Conservation (phyloP, 1,140 invertebrate species). For the Holcopasites calliopsidis region DNA sequence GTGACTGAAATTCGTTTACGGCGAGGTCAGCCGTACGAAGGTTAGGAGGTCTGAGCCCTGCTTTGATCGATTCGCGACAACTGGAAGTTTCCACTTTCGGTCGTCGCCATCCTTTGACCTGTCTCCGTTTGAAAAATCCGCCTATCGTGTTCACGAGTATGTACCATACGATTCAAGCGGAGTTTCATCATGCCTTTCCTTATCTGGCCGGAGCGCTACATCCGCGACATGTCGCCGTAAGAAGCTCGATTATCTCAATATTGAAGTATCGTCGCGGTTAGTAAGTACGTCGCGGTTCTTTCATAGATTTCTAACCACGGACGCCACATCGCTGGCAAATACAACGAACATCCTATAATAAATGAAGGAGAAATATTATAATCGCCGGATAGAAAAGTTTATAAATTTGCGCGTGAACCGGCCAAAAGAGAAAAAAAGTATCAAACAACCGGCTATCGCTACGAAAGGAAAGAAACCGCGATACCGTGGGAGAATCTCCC, state of each 20-base stretch:
- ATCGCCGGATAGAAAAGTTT: no score
- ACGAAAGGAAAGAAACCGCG: slow-evolving; percentile 6
- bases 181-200: background rate
- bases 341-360: no score
- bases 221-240: no score
- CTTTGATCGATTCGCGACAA: slow-evolving; percentile 7
- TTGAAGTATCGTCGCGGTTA: background rate
- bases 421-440: no score
- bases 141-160: background rate
- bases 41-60: slow-evolving; percentile 10
- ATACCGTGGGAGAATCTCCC: slow-evolving; percentile 1
- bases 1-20: slow-evolving; percentile 13
- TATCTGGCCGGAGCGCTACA: background rate
- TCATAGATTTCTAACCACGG: no score
- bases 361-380: no score
- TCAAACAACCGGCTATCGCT: background rate
- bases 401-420: no score
- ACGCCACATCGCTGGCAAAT: no score
- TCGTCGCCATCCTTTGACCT: slow-evolving; percentile 1
- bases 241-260: background rate
- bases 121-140: slow-evolving; percentile 16
- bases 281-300: no score
- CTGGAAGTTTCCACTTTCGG: slow-evolving; percentile 42
- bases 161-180: background rate
- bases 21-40: slow-evolving; percentile 21